phyloP scores from a whole-genome alignment of 1,140 invertebrate genomes.

The Rhagoletis zephyria region DNA sequence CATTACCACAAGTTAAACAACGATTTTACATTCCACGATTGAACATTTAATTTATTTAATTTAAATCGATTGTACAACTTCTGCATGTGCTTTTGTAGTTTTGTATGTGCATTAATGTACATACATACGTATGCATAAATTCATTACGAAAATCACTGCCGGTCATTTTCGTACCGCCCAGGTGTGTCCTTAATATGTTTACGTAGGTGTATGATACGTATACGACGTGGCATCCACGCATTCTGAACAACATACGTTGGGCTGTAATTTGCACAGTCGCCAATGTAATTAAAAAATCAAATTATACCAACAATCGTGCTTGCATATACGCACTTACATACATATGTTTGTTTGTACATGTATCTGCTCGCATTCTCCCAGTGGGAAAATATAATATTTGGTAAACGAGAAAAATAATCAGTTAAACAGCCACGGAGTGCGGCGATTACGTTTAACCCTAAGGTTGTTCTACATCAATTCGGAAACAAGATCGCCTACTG shows the following conservation, averaged over 20 bases:
- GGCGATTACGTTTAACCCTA: too few relatives aligned
- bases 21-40: conserved; percentile 4
- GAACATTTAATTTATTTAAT: conserved; percentile 44
- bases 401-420: too few relatives aligned
- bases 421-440: too few relatives aligned
- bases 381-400: too few relatives aligned
- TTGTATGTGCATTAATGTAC: background rate
- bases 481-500: too few relatives aligned
- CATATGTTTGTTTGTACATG: background rate
- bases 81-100: background rate
- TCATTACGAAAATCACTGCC: background rate
- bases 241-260: background rate
- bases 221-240: background rate
- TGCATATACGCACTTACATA: background rate
- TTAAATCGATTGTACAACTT: conserved; percentile 23
- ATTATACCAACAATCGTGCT: conserved; percentile 40
- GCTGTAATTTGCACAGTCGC: conserved; percentile 17
- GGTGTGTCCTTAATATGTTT: conserved; percentile 10
- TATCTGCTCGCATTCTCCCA: background rate
- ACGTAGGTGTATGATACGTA: background rate
- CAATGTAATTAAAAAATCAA: conserved; percentile 44
- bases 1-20: conserved; percentile 13
- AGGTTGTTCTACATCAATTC: too few relatives aligned
- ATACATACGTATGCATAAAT: background rate
- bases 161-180: background rate